Evolutionary conservation across 2,888 invertebrate genomes (phyloP), one percentile per base, ranked within the genome.

Genomic region (Ophonus ardosiacus): DNA sequence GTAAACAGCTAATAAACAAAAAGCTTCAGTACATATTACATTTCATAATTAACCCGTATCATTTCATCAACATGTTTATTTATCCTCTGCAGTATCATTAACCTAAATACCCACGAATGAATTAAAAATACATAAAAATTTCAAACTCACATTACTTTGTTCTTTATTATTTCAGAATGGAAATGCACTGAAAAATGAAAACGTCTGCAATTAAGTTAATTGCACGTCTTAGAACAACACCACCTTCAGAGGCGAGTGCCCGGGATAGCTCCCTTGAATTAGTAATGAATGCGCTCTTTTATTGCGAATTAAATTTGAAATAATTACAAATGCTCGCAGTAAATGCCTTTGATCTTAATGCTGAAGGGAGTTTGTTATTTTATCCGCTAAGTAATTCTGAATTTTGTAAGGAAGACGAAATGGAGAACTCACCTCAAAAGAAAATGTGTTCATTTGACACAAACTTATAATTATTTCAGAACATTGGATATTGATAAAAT

Each of bases 171-270:
- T 40, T 17, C 15, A 40, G 21, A 80, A 80, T 63, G 59, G 63
- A 81, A 61, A 81, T 81, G 63, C 81, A 81, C 61, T 38, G 57
- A 81, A 81, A 81, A 51, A 81, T 81, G 81, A 21, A 81, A 81
- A 81, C 65, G 63, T 17, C 51, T 21, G 81, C 81, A 61, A 63
- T 81, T 63, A 81, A 81, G 81, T 81, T 81, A 81, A 81, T 81
- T 81, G 81, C 81, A 31, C 65, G 63, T 65, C 81, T 81, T 65
- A 65, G 63, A 40, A 65, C 65, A 81, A 65, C 65, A 81, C 43
- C 63, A 7, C 15, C 31, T 31, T 31, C 3, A 31, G 5, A 31
- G 65, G 65, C 18, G 68, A 68, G 13, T 68, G 24, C 31, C 24
- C 40, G 18, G 71, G 40, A 43, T 40, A 15, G 17, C 43, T 38